Conservation (phyloP, 1,140 invertebrate species). For the Chlorops oryzae region DNA sequence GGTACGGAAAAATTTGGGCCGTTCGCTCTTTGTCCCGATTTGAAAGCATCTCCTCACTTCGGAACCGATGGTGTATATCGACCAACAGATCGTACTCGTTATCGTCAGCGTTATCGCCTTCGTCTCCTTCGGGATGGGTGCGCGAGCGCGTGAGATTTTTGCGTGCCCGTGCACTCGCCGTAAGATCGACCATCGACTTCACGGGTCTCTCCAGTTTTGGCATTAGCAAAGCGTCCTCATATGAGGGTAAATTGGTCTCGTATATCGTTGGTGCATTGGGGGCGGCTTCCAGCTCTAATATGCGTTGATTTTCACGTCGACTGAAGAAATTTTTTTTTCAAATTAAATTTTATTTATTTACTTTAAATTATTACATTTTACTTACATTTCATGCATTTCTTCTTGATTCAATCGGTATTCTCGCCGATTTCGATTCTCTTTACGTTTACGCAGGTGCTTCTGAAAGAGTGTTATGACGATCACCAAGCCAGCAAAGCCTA, state of each 20-base stretch:
- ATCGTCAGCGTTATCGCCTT: conserved; percentile 33
- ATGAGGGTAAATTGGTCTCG: conserved; percentile 64
- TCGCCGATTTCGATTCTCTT: conserved; percentile 27
- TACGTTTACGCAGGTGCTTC: conserved; percentile 49
- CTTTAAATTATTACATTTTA: conserved; percentile 34
- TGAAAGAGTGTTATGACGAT: conserved; percentile 26
- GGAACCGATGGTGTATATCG: conserved; percentile 36
- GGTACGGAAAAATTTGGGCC: conserved; percentile 22
- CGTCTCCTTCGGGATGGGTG: conserved; percentile 38
- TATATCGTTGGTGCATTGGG: conserved; percentile 53
- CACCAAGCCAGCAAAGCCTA: conserved; percentile 15
- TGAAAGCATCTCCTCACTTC: conserved; percentile 43
- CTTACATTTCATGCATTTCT: conserved; percentile 56
- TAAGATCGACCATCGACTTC: conserved; percentile 53
- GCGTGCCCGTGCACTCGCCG: conserved; percentile 16
- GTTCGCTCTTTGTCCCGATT: conserved; percentile 37
- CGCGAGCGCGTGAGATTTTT: conserved; percentile 45
- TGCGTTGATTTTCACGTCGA: conserved; percentile 51
- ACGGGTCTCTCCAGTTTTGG: conserved; percentile 56
- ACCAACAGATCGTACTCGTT: conserved; percentile 41
- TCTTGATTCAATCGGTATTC: conserved; percentile 45
- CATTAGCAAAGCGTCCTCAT: conserved; percentile 66
- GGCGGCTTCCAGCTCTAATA: conserved; percentile 53
- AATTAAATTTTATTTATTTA: not conserved
- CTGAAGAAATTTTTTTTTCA: too few species aligned